Evolutionary conservation across 2,888 invertebrate genomes (phyloP).

Genomic region (Geotrupes spiniger): DNA sequence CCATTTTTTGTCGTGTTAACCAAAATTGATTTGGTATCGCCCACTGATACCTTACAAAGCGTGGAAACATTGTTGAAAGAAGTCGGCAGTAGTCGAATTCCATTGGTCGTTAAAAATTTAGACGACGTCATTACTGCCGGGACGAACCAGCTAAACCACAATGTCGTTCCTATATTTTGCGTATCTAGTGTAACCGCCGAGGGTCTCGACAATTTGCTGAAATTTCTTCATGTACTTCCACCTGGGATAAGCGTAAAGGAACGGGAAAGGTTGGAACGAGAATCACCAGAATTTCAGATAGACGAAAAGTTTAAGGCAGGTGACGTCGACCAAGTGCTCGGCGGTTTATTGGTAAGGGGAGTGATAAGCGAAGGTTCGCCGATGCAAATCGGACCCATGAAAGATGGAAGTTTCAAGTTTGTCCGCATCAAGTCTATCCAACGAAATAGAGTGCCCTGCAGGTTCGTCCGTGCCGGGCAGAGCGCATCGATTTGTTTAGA

Average conservation of each 20-base stretch:
- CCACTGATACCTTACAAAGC: constrained; percentile 54
- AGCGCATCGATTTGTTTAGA: constrained; percentile 80
- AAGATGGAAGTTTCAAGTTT: constrained; percentile 73
- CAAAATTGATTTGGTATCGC: constrained; percentile 83
- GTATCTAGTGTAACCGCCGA: constrained; percentile 89
- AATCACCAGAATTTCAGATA: constrained; percentile 83
- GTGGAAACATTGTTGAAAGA: constrained; percentile 63
- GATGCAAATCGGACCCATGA: constrained; percentile 72
- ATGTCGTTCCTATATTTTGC: constrained; percentile 76
- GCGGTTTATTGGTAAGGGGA: constrained; percentile 82
- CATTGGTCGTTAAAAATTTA: constrained; percentile 62
- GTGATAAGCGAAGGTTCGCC: constrained; percentile 80
- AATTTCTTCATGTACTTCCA: constrained; percentile 80
- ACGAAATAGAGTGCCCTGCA: constrained; percentile 87
- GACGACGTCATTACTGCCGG: constrained; percentile 77
- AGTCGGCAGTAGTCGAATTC: constrained; percentile 63
- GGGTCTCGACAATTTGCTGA: constrained; percentile 78
- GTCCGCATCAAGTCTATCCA: constrained; percentile 83
- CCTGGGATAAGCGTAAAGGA: constrained; percentile 64
- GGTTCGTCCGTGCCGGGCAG: constrained; percentile 84
- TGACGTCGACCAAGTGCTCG: constrained; percentile 79
- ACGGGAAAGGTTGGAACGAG: constrained; percentile 70
- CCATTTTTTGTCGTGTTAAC: constrained; percentile 95
- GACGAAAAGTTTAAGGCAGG: constrained; percentile 90
- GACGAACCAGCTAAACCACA: constrained; percentile 63